Base-by-base conservation (phyloP, 2,888 invertebrate species). In the Xanthia icteritia region DNA sequence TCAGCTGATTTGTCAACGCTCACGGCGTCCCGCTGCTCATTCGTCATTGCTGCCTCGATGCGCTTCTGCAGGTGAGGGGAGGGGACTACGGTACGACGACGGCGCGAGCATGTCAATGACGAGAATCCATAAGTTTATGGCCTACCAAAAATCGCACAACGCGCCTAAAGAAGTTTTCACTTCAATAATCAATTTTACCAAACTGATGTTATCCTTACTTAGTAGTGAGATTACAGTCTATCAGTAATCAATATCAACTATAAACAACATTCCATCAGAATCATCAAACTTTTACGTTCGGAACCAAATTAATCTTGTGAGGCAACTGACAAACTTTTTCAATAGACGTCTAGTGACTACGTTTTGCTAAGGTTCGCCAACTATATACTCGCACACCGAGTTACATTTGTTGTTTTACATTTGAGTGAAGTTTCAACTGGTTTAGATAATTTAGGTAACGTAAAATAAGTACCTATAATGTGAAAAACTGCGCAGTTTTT, bases 271-370 rank as follows among this genome's bases (percentile, higher is more conserved):
- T 56, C 66, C 42, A 65, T 51, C 36, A 39, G 63, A 58, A 48
- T 15, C 51, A 51, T 70, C 61, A 73, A 83, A 83, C 42, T 80
- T 73, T 64, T 23, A 80, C 67, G 36, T 79, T 79, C 70, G 66
- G 77, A 82, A 72, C 63, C 71, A 74, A 79, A 80, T 80, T 77
- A 82, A 78, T 77, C 65, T 82, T 58, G 76, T 45, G 66, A 56
- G 42, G 54, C n/a, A 68, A 71, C 73, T 58, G 69, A 31, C 56
- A 63, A 80, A 86, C 76, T 86, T 86, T 82, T 78, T 82, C 78
- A 82, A 86, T 84, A 78, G 73, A 70, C 31, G 70, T 82, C 82
- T 39, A 66, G 51, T 17, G 64, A 71, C 73, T 65, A 45, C 74
- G 64, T 61, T 75, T 66, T 48, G 61, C 69, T 51, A 54, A 13